Evolutionary conservation across 2,888 invertebrate species (phyloP).

Genomic region (Heteropelma amictum): DNA sequence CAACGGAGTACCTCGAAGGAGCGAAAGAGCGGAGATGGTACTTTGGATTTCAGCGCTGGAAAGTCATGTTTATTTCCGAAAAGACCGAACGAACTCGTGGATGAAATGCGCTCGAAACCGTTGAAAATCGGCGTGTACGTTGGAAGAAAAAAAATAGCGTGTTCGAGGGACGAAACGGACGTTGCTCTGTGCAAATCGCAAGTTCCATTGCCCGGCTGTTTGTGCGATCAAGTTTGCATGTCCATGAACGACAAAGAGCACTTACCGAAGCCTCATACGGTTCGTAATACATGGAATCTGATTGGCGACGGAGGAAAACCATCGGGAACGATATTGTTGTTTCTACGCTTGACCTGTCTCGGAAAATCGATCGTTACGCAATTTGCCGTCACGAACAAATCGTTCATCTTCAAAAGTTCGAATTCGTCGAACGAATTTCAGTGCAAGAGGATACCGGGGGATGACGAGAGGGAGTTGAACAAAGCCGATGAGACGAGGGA

Average conservation of each 20-base stretch:
- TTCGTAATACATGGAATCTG: constrained; percentile 65
- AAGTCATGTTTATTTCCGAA: constrained; percentile 64
- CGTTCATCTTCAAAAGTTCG: constrained; percentile 67
- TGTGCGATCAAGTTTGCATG: constrained; percentile 62
- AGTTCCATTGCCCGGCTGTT: constrained; percentile 60
- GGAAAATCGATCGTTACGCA: constrained; percentile 70
- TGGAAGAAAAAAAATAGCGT: constrained; percentile 39
- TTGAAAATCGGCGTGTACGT: constrained; percentile 57
- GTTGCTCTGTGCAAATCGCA: constrained; percentile 54
- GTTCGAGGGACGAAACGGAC: constrained; percentile 17
- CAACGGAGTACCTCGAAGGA: constrained; percentile 3
- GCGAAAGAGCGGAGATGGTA: constrained; percentile 30
- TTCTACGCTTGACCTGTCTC: constrained; percentile 68
- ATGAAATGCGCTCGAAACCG: constrained; percentile 56
- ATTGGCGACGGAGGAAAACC: constrained; percentile 58
- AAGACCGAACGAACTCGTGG: constrained; percentile 57
- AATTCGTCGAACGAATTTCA: constrained; percentile 64
- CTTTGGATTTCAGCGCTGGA: constrained; percentile 60
- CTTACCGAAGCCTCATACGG: constrained; percentile 58
- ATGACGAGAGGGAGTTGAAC: constrained; percentile 18
- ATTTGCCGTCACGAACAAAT: constrained; percentile 63
- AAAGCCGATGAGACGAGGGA: no score
- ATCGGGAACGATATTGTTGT: constrained; percentile 68
- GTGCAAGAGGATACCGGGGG: constrained; percentile 55
- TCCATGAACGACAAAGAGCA: constrained; percentile 54